Evolutionary conservation across 1,140 invertebrate species (phyloP).

Genomic region (Macrobrachium rosenbergii): DNA sequence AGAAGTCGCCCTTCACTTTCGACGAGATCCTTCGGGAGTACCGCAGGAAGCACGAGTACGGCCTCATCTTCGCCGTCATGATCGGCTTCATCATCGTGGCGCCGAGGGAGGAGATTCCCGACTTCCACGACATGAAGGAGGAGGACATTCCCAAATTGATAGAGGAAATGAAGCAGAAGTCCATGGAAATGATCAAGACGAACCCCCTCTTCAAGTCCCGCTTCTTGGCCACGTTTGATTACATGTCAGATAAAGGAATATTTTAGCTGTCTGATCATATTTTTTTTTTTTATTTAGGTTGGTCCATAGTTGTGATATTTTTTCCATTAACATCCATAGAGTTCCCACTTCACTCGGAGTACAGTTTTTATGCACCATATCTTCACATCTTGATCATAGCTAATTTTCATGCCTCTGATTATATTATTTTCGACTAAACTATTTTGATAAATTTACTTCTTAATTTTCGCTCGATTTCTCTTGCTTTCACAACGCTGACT

Average conservation of each 20-base stretch:
- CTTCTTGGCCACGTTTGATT: constrained; percentile 18
- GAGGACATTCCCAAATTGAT: not conserved
- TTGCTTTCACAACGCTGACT: no score
- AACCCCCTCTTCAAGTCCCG: constrained; percentile 3
- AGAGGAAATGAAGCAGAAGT: not conserved
- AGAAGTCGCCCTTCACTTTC: not conserved
- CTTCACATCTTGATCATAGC: no score
- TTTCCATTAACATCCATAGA: no score
- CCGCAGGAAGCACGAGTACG: not conserved
- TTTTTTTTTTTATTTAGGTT: no score
- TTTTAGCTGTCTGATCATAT: no score
- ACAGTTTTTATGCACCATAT: no score
- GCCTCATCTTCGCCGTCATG: not conserved
- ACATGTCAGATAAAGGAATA: not conserved
- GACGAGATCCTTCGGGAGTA: constrained; percentile 6
- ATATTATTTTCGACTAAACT: no score
- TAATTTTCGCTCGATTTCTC: no score
- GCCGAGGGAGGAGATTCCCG: not conserved
- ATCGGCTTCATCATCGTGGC: not conserved
- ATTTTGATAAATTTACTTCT: no score
- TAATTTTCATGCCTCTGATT: no score
- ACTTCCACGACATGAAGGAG: not conserved
- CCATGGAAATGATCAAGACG: not conserved
- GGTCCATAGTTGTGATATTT: no score
- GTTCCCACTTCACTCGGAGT: no score